Conservation (phyloP, 2,888 invertebrate genomes). For the Panopea generosa region DNA sequence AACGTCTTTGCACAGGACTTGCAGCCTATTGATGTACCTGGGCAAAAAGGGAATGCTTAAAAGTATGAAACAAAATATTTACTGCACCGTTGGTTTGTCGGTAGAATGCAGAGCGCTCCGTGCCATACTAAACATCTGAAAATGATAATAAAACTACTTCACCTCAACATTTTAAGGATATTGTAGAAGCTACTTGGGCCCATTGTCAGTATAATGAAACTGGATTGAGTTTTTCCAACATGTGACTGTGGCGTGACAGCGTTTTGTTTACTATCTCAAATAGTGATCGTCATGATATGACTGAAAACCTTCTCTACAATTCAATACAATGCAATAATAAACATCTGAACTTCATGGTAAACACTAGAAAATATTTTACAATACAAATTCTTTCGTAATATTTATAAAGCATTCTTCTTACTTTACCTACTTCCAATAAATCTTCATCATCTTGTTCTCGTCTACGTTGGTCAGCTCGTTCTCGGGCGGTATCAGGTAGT, state of each 20-base stretch:
- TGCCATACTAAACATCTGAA: no score
- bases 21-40: conserved; percentile 50
- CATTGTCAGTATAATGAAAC: no score
- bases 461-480: conserved; percentile 19
- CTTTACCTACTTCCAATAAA: conserved; percentile 40
- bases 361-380: no score
- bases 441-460: conserved; percentile 11
- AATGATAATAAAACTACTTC: no score
- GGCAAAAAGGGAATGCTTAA: neutral
- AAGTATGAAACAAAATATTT: no score
- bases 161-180: no score
- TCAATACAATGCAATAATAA: neutral
- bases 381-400: no score
- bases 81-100: no score
- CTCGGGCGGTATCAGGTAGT: conserved; percentile 29
- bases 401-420: neutral
- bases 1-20: conserved; percentile 39
- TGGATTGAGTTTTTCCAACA: neutral
- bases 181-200: no score
- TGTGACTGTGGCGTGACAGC: neutral
- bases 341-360: no score
- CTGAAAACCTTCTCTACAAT: neutral
- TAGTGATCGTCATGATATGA: neutral
- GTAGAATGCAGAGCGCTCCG: no score
- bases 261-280: neutral